Base-by-base conservation (phyloP, 2,888 invertebrate species). In the Zelleria hepariella region DNA sequence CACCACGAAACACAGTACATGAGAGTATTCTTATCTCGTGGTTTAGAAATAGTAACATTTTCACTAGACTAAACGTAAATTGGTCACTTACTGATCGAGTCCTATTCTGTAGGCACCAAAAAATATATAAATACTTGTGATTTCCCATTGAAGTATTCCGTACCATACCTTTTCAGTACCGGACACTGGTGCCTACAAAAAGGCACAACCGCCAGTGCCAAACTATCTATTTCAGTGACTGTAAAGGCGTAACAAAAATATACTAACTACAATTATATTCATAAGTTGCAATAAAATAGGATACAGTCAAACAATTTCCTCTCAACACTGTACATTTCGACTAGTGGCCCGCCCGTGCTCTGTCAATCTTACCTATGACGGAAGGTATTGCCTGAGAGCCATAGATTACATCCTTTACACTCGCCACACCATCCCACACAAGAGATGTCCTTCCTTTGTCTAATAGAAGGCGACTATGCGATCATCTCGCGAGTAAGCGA, bases 201-300 rank as follows among this genome's bases (percentile, higher is more conserved):
- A n/a, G n/a, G n/a, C n/a, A n/a, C n/a, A n/a, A n/a, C n/a, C n/a
- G n/a, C n/a, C n/a, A n/a, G n/a, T n/a, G 15, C 15, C 15, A 42
- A 15, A 10, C 15, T 42, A 42, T 3, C 32, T 42, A 42, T 42
- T 42, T 42, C 32, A 15, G 10, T 42, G 32, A 42, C 70, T 74
- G 76, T 78, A 78, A 76, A 79, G 72, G 74, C 76, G 74, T 81
- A 84, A 85, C 80, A 83, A 83, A 81, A 83, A 82, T 82, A 85
- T 80, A 81, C 73, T 78, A 57, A 49, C 47, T 57, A 48, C 78
- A 81, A 75, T 80, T 81, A 83, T 73, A 42, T 42, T 42, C 32
- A 42, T 42, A 42, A 42, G 68, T 72, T 68, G 71, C 70, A 57
- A 59, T 56, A 49, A 57, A 51, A 49, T 56, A 69, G 70, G 63